phyloP scores from a whole-genome alignment of 2,113 vertebrate genomes.

The Carettochelys insculpta region DNA sequence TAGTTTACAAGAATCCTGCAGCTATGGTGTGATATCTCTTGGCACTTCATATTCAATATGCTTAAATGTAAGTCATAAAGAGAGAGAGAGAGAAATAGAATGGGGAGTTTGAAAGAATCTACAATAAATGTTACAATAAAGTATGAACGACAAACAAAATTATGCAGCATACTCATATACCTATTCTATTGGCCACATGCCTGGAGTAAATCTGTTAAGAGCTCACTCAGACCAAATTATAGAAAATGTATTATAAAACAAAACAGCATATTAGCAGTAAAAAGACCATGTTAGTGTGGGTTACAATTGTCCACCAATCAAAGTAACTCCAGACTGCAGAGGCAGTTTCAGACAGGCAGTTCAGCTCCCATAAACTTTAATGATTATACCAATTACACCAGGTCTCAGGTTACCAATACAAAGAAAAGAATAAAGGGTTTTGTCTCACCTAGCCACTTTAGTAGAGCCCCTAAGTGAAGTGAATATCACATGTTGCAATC shows the following conservation, averaged over 20 bases:
- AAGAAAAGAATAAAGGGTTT: background rate
- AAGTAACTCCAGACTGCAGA: background rate
- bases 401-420: background rate
- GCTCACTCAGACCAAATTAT: background rate
- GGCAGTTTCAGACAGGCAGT: background rate
- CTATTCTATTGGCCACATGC: background rate
- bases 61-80: background rate
- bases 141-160: background rate
- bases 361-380: background rate
- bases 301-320: background rate
- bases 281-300: background rate
- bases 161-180: background rate
- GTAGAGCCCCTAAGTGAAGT: background rate
- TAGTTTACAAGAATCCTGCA: too few species aligned
- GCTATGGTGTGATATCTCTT: background rate
- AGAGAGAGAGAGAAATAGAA: background rate
- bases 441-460: background rate
- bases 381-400: fast-evolving
- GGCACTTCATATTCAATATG: background rate
- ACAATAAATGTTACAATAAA: background rate
- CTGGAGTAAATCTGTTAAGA: fast-evolving
- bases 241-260: background rate
- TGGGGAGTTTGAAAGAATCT: background rate
- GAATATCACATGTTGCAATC: background rate
- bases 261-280: background rate